Conservation (phyloP, 1,140 invertebrate genomes). For the Dendroctonus valens region DNA sequence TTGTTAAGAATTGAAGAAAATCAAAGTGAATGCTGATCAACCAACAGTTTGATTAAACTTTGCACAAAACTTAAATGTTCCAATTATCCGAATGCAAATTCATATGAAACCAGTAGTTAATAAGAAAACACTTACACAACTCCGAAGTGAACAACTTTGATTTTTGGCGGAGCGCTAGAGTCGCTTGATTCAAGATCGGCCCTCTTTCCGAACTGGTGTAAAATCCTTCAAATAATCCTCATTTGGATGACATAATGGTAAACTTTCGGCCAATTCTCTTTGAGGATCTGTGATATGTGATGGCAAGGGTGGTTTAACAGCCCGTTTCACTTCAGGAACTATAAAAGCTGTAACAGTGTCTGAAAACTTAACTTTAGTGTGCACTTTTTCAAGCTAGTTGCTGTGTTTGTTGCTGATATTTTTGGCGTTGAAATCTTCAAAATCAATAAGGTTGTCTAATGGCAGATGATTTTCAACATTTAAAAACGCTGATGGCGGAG, state of each 20-base stretch:
- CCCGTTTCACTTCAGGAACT: slow-evolving; percentile 63
- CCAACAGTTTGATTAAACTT: no score
- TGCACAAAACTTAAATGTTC: no score
- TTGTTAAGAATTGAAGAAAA: no score
- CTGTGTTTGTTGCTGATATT: background rate
- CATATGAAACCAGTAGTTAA: no score
- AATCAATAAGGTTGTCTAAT: slow-evolving; percentile 19
- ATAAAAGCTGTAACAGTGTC: slow-evolving; percentile 78
- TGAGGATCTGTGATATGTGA: slow-evolving; percentile 60
- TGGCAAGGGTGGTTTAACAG: slow-evolving; percentile 48
- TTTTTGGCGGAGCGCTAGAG: slow-evolving; percentile 53
- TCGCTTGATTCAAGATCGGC: slow-evolving; percentile 37
- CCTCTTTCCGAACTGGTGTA: slow-evolving; percentile 57
- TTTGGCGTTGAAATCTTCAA: slow-evolving; percentile 17
- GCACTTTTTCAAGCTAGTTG: slow-evolving; percentile 43
- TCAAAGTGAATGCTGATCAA: no score
- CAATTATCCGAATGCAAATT: no score
- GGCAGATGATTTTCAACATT: slow-evolving; percentile 19
- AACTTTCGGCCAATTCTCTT: slow-evolving; percentile 68
- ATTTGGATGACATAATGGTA: slow-evolving; percentile 69
- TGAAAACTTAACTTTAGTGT: slow-evolving; percentile 74
- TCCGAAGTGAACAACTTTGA: slow-evolving; percentile 79
- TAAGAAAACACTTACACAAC: slow-evolving; percentile 55
- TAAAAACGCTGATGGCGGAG: slow-evolving; percentile 8
- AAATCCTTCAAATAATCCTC: slow-evolving; percentile 75